Conservation (phyloP, 2,113 vertebrate genomes). For the Periophthalmus modestus region DNA sequence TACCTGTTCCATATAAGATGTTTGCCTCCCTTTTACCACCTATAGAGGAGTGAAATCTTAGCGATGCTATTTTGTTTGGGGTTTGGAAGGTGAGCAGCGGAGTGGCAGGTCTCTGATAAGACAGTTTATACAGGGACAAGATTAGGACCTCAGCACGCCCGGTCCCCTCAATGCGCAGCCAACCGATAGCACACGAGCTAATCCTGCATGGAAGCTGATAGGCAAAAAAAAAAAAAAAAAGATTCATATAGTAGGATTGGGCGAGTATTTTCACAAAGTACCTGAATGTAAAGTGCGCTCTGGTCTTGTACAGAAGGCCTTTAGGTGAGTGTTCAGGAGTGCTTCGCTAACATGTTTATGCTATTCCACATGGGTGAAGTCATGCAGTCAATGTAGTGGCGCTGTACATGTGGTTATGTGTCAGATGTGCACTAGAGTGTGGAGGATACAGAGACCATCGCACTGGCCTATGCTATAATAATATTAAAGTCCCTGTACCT, state of each 20-base stretch:
- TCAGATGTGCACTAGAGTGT: background rate
- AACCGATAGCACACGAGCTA: constrained; percentile 42
- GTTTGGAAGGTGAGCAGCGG: constrained; percentile 25
- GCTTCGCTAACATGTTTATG: background rate
- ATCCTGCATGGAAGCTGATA: constrained; percentile 37
- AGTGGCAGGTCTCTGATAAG: constrained; percentile 35
- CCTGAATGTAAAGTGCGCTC: background rate
- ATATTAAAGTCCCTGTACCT: background rate
- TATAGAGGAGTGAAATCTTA: constrained; percentile 27
- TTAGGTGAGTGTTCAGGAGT: background rate
- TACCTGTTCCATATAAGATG: constrained; percentile 7
- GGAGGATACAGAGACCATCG: background rate
- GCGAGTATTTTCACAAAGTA: too few species aligned
- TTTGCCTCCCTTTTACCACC: background rate
- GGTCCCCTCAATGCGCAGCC: constrained; percentile 25
- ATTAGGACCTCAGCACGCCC: constrained; percentile 47
- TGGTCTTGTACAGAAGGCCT: background rate
- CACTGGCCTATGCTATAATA: background rate
- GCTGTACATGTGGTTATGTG: background rate
- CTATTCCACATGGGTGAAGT: background rate
- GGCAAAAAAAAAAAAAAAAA: constrained; percentile 18
- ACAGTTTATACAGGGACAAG: constrained; percentile 48
- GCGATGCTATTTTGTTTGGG: constrained; percentile 21
- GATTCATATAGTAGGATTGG: constrained; percentile 14
- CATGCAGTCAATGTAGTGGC: background rate